Conservation (phyloP, 2,113 vertebrate genomes). For the Trogon surrucura region DNA sequence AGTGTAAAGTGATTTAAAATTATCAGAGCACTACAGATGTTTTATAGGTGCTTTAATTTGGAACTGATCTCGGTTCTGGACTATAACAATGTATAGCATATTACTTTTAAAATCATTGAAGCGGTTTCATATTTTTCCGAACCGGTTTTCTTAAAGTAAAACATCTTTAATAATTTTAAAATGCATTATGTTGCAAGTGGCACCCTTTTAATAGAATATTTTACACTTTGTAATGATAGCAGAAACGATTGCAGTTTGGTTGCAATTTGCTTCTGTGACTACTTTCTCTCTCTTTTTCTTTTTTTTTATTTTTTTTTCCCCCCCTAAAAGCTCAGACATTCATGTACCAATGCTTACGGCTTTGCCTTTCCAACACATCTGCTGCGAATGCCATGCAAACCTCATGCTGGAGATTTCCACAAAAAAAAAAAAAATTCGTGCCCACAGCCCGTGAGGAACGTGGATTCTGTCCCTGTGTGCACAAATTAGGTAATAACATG, state of each 20-base stretch:
- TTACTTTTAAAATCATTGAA: conserved; percentile 46
- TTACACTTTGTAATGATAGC: neutral
- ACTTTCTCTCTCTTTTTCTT: neutral
- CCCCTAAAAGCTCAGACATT: neutral
- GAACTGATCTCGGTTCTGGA: conserved; percentile 61
- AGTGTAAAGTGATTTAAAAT: conserved; percentile 71
- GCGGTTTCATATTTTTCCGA: conserved; percentile 33
- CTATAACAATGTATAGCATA: conserved; percentile 13
- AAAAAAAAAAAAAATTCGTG: neutral
- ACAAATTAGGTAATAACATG: neutral
- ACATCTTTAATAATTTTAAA: conserved; percentile 65
- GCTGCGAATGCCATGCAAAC: neutral
- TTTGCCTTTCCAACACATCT: neutral
- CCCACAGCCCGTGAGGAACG: neutral
- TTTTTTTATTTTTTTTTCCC: neutral
- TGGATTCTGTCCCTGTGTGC: neutral
- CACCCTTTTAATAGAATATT: conserved; percentile 60
- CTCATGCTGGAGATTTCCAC: rapidly evolving
- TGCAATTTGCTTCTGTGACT: neutral
- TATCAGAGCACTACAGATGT: conserved; percentile 68
- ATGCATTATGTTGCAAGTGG: conserved; percentile 26
- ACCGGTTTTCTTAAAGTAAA: conserved; percentile 2
- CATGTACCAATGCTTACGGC: rapidly evolving
- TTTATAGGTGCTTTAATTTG: conserved; percentile 75
- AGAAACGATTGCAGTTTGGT: conserved; percentile 17